phyloP scores from a whole-genome alignment of 2,113 vertebrate species.

The Apaloderma vittatum region DNA sequence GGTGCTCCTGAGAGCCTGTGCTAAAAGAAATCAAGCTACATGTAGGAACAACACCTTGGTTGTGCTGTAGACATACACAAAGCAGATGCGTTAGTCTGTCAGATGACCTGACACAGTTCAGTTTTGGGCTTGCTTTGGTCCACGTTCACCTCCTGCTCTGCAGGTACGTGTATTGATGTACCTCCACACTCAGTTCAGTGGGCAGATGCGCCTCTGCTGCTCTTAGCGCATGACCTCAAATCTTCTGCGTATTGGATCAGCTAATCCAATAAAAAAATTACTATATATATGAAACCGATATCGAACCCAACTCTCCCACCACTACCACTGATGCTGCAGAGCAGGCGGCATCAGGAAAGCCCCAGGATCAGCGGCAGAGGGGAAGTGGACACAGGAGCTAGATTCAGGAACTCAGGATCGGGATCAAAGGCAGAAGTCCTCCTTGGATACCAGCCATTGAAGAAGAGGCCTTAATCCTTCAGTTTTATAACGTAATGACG shows the following conservation, averaged over 20 bases:
- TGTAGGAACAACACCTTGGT: fast-evolving
- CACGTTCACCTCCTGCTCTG: background rate
- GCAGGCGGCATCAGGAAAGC: too few species aligned
- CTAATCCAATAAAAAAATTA: background rate
- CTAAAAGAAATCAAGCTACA: background rate
- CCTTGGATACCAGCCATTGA: too few species aligned
- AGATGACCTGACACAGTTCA: background rate
- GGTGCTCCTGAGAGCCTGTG: background rate
- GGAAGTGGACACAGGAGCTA: too few species aligned
- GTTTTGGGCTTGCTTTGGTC: background rate
- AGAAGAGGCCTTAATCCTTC: too few species aligned
- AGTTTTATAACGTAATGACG: too few species aligned
- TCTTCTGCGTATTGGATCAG: fast-evolving
- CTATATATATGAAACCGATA: too few species aligned
- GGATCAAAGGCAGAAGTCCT: too few species aligned
- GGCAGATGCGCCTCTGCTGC: background rate
- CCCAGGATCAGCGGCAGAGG: too few species aligned
- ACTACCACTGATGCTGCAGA: too few species aligned
- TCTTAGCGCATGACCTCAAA: background rate
- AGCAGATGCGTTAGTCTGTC: fast-evolving
- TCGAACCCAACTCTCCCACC: too few species aligned
- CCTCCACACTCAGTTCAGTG: background rate
- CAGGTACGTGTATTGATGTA: fast-evolving
- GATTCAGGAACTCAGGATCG: too few species aligned
- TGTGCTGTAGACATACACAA: background rate